Percentiles rank a stretch among this genome's conserved stretches.
These are phyloP conservation scores for Synanthedon andrenaeformis DNA, from an alignment of 2,888 invertebrate genomes.

Conservation along the genomic window DNA sequence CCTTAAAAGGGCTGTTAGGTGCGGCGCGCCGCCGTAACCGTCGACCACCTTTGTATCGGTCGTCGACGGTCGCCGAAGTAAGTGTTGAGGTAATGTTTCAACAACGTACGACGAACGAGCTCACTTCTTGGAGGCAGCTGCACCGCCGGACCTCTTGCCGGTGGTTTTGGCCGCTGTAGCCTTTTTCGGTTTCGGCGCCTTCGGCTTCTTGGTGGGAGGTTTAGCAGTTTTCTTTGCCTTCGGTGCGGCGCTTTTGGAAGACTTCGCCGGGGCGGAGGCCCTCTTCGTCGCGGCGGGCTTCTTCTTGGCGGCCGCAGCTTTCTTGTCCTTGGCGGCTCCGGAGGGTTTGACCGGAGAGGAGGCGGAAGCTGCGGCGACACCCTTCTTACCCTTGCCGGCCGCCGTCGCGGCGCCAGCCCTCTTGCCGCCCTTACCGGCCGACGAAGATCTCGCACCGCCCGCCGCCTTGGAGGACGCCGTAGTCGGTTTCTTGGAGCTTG, in stretches of 20 bases:
- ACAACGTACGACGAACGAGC: slow-evolving; percentile 1
- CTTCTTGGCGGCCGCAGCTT: no score
- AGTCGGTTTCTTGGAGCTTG: no score
- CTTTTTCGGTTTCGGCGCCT: slow-evolving; percentile 41
- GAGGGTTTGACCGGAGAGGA: no score
- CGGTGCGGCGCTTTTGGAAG: slow-evolving; percentile 19
- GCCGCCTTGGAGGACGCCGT: no score
- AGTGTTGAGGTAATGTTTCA: no score
- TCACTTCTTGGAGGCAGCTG: slow-evolving; percentile 16
- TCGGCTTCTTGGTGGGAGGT: slow-evolving; percentile 40
- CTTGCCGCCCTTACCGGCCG: no score
- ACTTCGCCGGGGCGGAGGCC: slow-evolving; percentile 12
- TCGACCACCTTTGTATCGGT: background rate
- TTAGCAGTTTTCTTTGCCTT: slow-evolving; percentile 35
- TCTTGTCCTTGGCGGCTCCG: no score
- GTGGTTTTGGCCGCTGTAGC: slow-evolving; percentile 15
- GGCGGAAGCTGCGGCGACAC: no score
- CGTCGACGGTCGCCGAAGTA: slow-evolving; percentile 1
- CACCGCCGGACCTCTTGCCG: slow-evolving; percentile 10
- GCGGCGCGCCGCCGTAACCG: background rate
- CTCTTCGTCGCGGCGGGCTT: no score
- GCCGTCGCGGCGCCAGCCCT: no score
- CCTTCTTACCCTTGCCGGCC: no score
- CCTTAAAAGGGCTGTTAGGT: slow-evolving; percentile 14
- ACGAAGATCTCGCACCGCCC: no score